Base-by-base conservation (phyloP, 2,113 vertebrate genomes). In the Pedionomus torquatus region DNA sequence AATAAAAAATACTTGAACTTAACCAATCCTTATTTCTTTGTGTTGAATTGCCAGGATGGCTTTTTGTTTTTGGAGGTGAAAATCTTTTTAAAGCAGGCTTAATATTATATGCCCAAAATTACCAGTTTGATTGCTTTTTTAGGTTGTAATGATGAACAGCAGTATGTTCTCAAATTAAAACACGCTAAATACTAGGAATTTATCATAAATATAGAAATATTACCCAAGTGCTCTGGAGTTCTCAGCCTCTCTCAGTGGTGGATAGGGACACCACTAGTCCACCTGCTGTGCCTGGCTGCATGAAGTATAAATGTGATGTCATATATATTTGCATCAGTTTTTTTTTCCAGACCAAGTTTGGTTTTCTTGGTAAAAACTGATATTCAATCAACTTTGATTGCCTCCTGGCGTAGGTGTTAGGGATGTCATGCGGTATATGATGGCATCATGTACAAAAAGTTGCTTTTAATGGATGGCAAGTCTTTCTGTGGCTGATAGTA, bases 1-100 rank as follows among this genome's bases (percentile, higher is more conserved):
- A 54, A 49, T 63, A 89, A 76, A 57, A 87, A 49, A 37, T 82
- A 41, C 35, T 79, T 87, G n/a, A 89, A 95, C 55, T 82, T 93
- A 58, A 90, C 83, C 60, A 71, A 3, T 93, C 55, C 89, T 51
- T 78, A 10, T 94, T 51, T 88, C 90, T 97, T 96, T 74, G 57
- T 20, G 23, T 77, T 91, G 75, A 90, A 86, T 76, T 97, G 70
- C 72, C 60, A 79, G 83, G 92, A 83, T 75, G 21, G 17, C 52
- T 74, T 94, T 91, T 78, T 33, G 14, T 37, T 91, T 82, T 96
- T 60, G 25, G 49, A 79, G 51, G 55, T 61, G 35, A 68, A 90
- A 31, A 44, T 64, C 63, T 87, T 95, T 93, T 78, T 49, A 61
- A 92, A 87, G 26, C 8, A 71, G 43, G 26, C 39, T 75, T 83